Base-by-base conservation (phyloP, 2,113 vertebrate species). In the Prietella phreatophila region DNA sequence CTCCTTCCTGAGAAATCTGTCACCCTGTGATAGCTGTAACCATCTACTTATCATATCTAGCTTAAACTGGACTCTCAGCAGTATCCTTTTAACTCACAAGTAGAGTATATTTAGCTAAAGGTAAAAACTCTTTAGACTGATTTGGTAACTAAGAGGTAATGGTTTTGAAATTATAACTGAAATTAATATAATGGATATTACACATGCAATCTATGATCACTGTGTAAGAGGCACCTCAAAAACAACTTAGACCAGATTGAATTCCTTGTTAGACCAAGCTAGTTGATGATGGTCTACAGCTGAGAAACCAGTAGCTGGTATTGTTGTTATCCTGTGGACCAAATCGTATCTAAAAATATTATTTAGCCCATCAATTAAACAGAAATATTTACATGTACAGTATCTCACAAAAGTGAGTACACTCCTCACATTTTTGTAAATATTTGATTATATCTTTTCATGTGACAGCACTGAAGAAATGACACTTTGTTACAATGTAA, bases 1-100 rank as follows among this genome's bases (percentile, higher is more conserved):
- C 81, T 84, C 69, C 89, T 71, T 92, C 63, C 79, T 91, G 88
- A 86, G 86, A 92, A 91, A 93, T 92, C 65, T 93, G 90, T 93
- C 94, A 89, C 91, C 90, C 90, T 27, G 27, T 36, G 5, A 63
- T 82, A 65, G 71, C 89, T 92, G 92, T 88, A 90, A 90, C 89
- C 19, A 10, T 91, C 79, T 67, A 42, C 75, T 39, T 84, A 61
- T 61, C 80, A 61, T 82, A 22, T 7, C 20, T 61, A 39, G 20
- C 58, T 86, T 84, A 83, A 76, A 84, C 53, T 20, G 55, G 22
- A 55, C 55, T 53, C 27, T 79, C 83, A 84, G 85, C 80, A 67
- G 58, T 85, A 67, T 71, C n/a, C 63, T 27, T 14, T 58, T 55
- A 30, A 27, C 61, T 65, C 61, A 55, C 11, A 60, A 67, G 39